Evolutionary conservation across 2,888 invertebrate species (phyloP), one percentile per base, ranked within the genome.

Genomic region (Dryococelus australis): DNA sequence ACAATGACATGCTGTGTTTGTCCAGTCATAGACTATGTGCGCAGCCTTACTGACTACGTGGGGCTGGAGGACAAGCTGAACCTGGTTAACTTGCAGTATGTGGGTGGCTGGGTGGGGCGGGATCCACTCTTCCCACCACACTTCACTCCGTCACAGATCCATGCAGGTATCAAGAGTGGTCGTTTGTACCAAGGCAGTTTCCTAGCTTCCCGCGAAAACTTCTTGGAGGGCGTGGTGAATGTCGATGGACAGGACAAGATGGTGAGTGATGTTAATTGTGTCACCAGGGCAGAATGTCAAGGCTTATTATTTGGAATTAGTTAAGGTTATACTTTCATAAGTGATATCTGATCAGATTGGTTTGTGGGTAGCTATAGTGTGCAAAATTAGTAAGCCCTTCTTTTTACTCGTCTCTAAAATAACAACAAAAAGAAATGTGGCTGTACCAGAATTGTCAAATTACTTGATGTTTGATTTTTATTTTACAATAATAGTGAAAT

Each of bases 171-270:
- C 83, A 96, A 96, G 90, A 94, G 94, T 88, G 97, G 97, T 0
- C 95, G 94, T 89, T 93, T 97, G 9, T 91, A 96, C 80, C 98
- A 94, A 90, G 99, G 98, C 0, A 95, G 96, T 0, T 97, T 97
- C 91, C 94, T 95, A 91, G 97, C 98, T 0, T 98, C 98, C 0
- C 94, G 97, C 86, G 98, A 99, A 91, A 99, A 99, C 92, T 99
- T 97, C 91, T 93, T 99, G 24, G 99, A 99, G 92, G 99, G 98
- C 16, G 95, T 94, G 88, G 97, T 98, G 13, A 96, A 95, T 91
- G 95, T 98, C 1, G 97, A 96, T 91, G 95, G 95, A 24, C 95
- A 94, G 91, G 97, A 98, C 53, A 96, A 97, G 92, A 94, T 95
- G 91, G 97, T 98, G 93, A 94, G 86, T 84, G 53, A n/a, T 35